phyloP scores from a whole-genome alignment of 2,888 invertebrate species.

The Sarcophaga variegata region DNA sequence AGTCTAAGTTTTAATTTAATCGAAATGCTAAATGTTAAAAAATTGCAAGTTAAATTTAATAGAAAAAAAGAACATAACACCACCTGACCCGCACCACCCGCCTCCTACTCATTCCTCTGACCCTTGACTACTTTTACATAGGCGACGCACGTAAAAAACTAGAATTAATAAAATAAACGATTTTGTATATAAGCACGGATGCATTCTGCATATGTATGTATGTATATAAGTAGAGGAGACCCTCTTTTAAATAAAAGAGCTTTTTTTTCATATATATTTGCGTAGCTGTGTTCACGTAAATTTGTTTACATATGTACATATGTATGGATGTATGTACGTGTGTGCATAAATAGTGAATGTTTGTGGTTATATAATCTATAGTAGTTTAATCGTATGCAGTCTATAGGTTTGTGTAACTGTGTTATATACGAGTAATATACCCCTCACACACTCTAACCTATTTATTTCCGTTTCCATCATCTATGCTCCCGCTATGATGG shows the following conservation, averaged over 20 bases:
- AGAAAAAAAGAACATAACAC: background rate
- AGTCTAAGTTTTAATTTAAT: conserved; percentile 52
- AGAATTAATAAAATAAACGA: conserved; percentile 54
- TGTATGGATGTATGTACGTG: background rate
- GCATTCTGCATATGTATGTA: conserved; percentile 5
- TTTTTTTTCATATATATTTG: background rate
- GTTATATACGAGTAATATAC: background rate
- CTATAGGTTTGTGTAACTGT: conserved; percentile 2
- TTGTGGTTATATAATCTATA: conserved; percentile 15
- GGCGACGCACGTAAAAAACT: background rate
- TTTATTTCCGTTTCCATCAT: background rate
- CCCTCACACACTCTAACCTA: background rate
- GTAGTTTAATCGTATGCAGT: conserved; percentile 43
- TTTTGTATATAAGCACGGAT: conserved; percentile 4
- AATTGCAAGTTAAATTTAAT: background rate
- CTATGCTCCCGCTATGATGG: background rate
- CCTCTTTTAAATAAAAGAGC: too few relatives aligned
- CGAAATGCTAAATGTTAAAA: conserved; percentile 40
- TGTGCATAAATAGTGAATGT: background rate
- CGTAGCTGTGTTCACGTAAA: background rate
- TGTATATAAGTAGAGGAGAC: background rate
- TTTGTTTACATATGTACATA: conserved; percentile 3
- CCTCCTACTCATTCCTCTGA: background rate
- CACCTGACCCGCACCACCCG: background rate
- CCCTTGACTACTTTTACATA: background rate